These are phyloP conservation scores for Bhutanitis thaidina DNA, from an alignment of 2,888 invertebrate genomes.

Conservation along the genomic window DNA sequence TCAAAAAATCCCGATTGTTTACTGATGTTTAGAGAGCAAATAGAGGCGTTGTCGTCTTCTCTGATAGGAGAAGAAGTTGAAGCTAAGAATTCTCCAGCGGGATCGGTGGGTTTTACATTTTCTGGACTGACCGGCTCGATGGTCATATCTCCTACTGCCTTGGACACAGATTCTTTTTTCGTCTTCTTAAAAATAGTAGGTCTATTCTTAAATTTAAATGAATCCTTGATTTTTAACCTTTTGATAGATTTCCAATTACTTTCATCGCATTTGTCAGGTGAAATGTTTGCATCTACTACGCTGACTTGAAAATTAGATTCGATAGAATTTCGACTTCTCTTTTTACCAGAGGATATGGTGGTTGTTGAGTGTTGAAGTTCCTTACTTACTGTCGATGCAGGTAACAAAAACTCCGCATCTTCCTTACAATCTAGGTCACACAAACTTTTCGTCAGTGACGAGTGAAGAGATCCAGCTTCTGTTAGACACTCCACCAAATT, in stretches of 20 bases:
- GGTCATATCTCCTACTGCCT: constrained; percentile 61
- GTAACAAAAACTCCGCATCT: constrained; percentile 56
- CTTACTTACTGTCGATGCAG: constrained; percentile 52
- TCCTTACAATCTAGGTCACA: constrained; percentile 70
- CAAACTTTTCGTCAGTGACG: constrained; percentile 68
- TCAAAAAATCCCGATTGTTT: constrained; percentile 75
- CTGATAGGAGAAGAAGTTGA: constrained; percentile 71
- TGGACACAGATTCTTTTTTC: constrained; percentile 64
- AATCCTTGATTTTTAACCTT: constrained; percentile 73
- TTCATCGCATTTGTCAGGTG: constrained; percentile 70
- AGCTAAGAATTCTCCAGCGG: constrained; percentile 64
- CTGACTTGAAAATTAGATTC: constrained; percentile 71
- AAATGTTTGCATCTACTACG: constrained; percentile 55
- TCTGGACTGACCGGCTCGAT: constrained; percentile 68
- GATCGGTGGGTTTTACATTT: constrained; percentile 64
- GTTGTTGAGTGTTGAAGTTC: constrained; percentile 68
- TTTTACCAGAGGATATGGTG: constrained; percentile 72
- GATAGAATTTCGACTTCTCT: constrained; percentile 71
- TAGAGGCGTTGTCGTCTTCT: constrained; percentile 69
- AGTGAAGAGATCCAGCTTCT: constrained; percentile 65
- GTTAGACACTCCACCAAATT: constrained; percentile 69
- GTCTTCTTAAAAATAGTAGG: constrained; percentile 71
- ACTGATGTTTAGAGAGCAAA: constrained; percentile 70
- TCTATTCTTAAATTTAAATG: constrained; percentile 73
- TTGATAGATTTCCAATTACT: constrained; percentile 76